Evolutionary conservation across 2,888 invertebrate genomes (phyloP).

Genomic region (Dysmachus trigonus): DNA sequence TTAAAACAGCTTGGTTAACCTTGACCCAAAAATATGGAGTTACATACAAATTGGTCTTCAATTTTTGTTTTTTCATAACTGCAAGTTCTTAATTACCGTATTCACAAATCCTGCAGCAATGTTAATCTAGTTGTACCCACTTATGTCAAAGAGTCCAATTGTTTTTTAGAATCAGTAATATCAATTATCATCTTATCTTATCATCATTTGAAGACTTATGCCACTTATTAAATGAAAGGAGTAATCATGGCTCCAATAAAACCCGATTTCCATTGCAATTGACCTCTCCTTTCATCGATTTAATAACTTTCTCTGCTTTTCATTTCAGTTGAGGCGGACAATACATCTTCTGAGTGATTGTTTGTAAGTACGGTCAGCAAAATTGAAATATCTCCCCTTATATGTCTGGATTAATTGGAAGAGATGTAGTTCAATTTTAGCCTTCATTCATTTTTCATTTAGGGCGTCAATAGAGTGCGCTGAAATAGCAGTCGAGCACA

Average conservation of each 20-base stretch:
- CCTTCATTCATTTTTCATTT: constrained; percentile 23
- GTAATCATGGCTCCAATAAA: not conserved
- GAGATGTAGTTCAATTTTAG: constrained; percentile 8
- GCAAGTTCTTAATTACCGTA: too few relatives aligned
- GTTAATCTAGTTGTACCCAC: too few relatives aligned
- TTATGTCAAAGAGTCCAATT: too few relatives aligned
- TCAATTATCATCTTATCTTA: not conserved
- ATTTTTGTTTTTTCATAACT: too few relatives aligned
- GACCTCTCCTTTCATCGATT: not conserved
- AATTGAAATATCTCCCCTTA: not conserved
- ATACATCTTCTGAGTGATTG: not conserved
- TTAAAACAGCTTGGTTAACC: too few relatives aligned
- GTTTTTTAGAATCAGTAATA: not conserved
- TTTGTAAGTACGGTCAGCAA: not conserved
- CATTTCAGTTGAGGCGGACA: constrained; percentile 19
- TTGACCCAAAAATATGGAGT: too few relatives aligned
- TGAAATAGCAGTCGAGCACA: not conserved
- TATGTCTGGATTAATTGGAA: constrained; percentile 15
- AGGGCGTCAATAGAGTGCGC: not conserved
- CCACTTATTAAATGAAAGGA: not conserved
- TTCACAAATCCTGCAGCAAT: too few relatives aligned
- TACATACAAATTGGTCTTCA: too few relatives aligned
- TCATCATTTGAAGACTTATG: not conserved
- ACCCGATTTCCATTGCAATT: not conserved
- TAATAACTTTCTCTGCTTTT: constrained; percentile 23